Percentiles rank a stretch among this genome's conserved stretches.
Evolutionary conservation across 2,113 vertebrate genomes (phyloP).

Genomic region (Syrrhaptes paradoxus): DNA sequence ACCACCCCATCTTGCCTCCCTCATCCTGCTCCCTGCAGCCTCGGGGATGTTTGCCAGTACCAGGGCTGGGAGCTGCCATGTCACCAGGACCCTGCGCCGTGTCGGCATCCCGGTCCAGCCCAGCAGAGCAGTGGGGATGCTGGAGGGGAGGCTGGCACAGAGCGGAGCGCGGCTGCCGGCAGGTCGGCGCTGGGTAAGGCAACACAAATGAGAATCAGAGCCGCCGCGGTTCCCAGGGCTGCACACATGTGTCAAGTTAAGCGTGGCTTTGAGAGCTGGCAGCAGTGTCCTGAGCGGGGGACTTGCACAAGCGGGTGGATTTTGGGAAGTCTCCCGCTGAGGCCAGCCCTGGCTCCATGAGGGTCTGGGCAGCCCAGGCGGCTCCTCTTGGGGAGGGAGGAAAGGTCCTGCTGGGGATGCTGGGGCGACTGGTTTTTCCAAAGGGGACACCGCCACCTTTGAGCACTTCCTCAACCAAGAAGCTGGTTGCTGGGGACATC

Average conservation of each 20-base stretch:
- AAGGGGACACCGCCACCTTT: not conserved
- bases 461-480: not conserved
- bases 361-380: rapidly evolving
- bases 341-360: not conserved
- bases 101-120: rapidly evolving
- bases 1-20: not conserved
- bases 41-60: rapidly evolving
- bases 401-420: not conserved
- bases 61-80: not conserved
- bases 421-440: rapidly evolving
- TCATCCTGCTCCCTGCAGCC: rapidly evolving
- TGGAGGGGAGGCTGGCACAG: not conserved
- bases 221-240: not conserved
- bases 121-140: rapidly evolving
- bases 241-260: conserved; percentile 32
- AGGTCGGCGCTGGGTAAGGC: not conserved
- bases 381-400: not conserved
- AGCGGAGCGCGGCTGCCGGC: rapidly evolving
- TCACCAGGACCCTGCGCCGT: rapidly evolving
- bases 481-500: rapidly evolving
- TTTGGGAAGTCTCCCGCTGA: not conserved
- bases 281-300: not conserved
- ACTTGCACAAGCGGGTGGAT: not conserved
- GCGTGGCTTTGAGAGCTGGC: not conserved
- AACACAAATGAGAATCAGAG: not conserved